Evolutionary conservation across 1,140 invertebrate genomes (phyloP).

Genomic region (Oryzaephilus surinamensis): DNA sequence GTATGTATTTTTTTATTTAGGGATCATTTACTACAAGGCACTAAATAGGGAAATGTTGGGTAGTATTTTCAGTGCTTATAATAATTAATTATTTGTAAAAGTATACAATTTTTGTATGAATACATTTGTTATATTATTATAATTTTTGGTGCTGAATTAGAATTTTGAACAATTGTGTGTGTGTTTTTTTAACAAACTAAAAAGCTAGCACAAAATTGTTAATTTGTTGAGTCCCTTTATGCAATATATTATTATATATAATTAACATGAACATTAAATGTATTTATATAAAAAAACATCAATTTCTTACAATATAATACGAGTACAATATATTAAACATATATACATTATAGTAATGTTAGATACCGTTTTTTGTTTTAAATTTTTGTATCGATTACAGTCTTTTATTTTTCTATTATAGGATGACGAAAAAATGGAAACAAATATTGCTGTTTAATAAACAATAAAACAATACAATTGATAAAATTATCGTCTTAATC

Average conservation of each 20-base stretch:
- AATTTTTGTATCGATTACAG: constrained; percentile 1
- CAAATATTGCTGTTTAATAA: constrained; percentile 3
- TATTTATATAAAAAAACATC: too few relatives aligned
- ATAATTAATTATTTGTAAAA: constrained; percentile 9
- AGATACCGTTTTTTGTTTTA: constrained; percentile 2
- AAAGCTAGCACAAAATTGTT: neutral
- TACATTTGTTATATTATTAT: too few relatives aligned
- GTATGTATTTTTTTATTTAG: constrained; percentile 10
- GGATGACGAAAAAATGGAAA: neutral
- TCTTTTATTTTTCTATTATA: neutral
- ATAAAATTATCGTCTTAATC: constrained; percentile 32
- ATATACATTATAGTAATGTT: neutral
- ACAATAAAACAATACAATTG: neutral
- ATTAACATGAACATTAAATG: too few relatives aligned
- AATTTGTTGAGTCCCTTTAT: too few relatives aligned
- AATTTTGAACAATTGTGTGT: neutral
- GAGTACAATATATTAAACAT: constrained; percentile 6
- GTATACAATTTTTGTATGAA: constrained; percentile 3
- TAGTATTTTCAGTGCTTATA: constrained; percentile 4
- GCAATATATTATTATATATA: too few relatives aligned
- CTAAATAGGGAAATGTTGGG: constrained; percentile 12
- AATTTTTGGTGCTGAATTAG: too few relatives aligned
- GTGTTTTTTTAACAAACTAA: neutral
- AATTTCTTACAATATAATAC: neutral
- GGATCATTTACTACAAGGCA: constrained; percentile 17